These are phyloP conservation scores for Alligator sinensis DNA, from an alignment of 2,113 vertebrate species.

Conservation along the genomic window DNA sequence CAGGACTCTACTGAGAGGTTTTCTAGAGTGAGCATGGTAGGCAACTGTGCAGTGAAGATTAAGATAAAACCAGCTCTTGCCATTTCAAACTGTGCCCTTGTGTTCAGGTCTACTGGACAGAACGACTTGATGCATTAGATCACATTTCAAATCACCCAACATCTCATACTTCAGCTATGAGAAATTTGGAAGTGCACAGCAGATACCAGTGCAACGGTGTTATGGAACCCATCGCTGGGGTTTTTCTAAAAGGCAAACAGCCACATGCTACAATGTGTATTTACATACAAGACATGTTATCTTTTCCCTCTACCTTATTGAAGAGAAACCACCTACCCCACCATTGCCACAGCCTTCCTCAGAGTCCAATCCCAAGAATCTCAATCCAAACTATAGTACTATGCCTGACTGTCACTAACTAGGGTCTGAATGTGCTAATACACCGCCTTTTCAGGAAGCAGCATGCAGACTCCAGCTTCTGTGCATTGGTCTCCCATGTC, in stretches of 20 bases:
- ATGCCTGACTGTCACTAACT: rapidly evolving
- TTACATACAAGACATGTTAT: not conserved
- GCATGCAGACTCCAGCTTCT: not conserved
- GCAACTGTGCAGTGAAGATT: not conserved
- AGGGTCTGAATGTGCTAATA: not conserved
- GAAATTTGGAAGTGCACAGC: not conserved
- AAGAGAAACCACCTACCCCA: not conserved
- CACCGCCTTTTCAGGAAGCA: not conserved
- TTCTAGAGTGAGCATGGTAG: not conserved
- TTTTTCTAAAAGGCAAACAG: not conserved
- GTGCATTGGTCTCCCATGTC: not conserved
- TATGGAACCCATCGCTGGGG: not conserved
- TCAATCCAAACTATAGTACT: not conserved
- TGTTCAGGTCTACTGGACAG: not conserved
- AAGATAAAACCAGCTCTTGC: not conserved
- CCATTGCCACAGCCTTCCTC: not conserved
- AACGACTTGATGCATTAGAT: not conserved
- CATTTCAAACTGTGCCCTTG: rapidly evolving
- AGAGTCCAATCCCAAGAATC: not conserved
- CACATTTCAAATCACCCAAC: too few relatives aligned
- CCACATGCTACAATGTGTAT: not conserved
- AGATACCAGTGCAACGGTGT: not conserved
- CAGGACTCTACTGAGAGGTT: rapidly evolving
- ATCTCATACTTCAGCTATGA: too few relatives aligned
- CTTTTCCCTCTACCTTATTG: not conserved